These are phyloP conservation scores for Ferrisia virgata DNA, from an alignment of 2,888 invertebrate genomes.

Conservation along the genomic window DNA sequence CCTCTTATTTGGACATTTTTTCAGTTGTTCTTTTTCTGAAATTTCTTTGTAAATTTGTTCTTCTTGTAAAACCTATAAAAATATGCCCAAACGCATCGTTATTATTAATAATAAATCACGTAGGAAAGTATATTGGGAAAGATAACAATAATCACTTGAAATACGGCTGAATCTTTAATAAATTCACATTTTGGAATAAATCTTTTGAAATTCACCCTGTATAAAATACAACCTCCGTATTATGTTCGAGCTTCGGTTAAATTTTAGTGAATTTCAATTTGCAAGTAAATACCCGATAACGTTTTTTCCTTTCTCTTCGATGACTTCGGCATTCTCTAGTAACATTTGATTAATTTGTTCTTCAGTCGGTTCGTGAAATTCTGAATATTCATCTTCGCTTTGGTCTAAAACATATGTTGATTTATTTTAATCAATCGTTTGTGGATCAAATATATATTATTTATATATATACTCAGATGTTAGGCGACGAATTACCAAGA, in stretches of 20 bases:
- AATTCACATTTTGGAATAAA: conserved; percentile 64
- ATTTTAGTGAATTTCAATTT: no score
- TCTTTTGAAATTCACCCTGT: conserved; percentile 67
- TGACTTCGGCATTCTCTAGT: conserved; percentile 66
- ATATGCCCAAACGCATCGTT: no score
- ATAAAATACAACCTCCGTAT: no score
- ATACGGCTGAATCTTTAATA: conserved; percentile 66
- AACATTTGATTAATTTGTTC: conserved; percentile 67
- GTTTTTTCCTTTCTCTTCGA: conserved; percentile 65
- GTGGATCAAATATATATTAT: not conserved
- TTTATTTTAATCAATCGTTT: not conserved
- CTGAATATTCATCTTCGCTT: conserved; percentile 4
- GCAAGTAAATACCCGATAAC: conserved; percentile 66
- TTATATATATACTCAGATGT: not conserved
- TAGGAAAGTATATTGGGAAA: conserved; percentile 34
- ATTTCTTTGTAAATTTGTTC: conserved; percentile 58
- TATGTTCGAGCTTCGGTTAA: not conserved
- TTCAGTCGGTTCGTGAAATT: conserved; percentile 58
- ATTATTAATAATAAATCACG: conserved; percentile 62
- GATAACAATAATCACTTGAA: conserved; percentile 54
- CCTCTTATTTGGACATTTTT: conserved; percentile 56
- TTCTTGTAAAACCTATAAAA: conserved; percentile 57
- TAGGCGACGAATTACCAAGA: not conserved
- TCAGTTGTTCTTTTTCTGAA: conserved; percentile 56
- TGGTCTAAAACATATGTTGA: not conserved